phyloP scores from a whole-genome alignment of 2,797 vertebrate genomes.

The Anableps anableps region DNA sequence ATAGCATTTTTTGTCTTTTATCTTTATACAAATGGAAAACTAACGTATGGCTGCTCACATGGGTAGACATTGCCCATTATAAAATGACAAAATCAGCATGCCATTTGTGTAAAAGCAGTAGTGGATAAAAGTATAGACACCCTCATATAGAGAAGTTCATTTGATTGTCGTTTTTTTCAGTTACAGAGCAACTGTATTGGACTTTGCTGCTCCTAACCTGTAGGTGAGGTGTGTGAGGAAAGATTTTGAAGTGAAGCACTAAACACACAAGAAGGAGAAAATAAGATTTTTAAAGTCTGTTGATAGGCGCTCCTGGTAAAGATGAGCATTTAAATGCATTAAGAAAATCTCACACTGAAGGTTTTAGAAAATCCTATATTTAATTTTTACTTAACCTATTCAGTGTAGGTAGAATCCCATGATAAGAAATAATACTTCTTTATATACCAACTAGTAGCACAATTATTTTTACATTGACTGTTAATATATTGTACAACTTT shows the following conservation, averaged over 20 bases:
- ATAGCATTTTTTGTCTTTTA: not conserved
- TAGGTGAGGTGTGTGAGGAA: constrained; percentile 27
- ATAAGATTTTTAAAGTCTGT: too few relatives aligned
- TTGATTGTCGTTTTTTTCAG: constrained; percentile 61
- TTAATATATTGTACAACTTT: too few relatives aligned
- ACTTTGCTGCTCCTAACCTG: constrained; percentile 53
- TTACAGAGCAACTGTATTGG: constrained; percentile 55
- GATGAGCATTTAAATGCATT: too few relatives aligned
- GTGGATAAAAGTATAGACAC: not conserved
- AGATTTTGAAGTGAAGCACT: constrained; percentile 39
- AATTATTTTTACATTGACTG: too few relatives aligned
- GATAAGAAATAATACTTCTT: too few relatives aligned
- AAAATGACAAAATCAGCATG: not conserved
- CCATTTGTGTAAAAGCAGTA: not conserved
- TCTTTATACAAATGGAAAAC: constrained; percentile 14
- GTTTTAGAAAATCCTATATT: too few relatives aligned
- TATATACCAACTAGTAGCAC: too few relatives aligned
- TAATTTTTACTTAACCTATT: too few relatives aligned
- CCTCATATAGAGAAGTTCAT: not conserved
- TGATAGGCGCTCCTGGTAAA: not conserved
- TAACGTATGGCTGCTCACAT: not conserved
- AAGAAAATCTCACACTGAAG: too few relatives aligned
- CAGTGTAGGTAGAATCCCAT: too few relatives aligned
- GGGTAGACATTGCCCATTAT: not conserved
- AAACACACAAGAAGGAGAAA: constrained; percentile 16